phyloP scores from a whole-genome alignment of 1,140 invertebrate species.

The Drosophila gunungcola region DNA sequence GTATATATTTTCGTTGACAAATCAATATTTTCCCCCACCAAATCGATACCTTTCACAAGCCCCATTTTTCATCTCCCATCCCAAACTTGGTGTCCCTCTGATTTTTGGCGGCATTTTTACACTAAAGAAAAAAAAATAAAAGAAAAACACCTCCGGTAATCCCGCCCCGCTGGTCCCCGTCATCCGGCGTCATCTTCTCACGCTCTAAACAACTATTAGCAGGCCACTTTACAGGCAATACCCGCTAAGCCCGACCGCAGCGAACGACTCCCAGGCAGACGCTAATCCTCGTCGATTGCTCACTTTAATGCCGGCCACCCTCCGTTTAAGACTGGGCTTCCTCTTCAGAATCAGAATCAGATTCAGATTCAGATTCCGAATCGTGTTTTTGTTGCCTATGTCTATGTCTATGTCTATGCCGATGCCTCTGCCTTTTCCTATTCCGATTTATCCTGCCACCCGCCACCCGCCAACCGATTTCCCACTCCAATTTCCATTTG shows the following conservation, averaged over 20 bases:
- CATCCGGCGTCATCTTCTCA: constrained; percentile 51
- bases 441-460: background rate
- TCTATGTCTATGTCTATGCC: background rate
- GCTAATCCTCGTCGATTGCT: constrained; percentile 79
- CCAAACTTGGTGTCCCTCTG: background rate
- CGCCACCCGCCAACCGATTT: background rate
- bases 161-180: constrained; percentile 2
- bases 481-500: constrained; percentile 2
- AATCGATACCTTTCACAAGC: background rate
- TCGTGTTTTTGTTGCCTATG: too few relatives aligned
- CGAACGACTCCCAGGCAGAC: constrained; percentile 37
- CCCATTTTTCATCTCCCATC: background rate
- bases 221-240: constrained; percentile 71
- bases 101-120: background rate
- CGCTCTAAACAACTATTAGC: constrained; percentile 72
- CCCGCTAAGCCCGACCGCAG: constrained; percentile 62
- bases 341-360: too few relatives aligned
- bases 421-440: background rate
- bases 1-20: too few relatives aligned
- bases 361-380: too few relatives aligned
- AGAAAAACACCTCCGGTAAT: constrained; percentile 12
- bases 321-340: constrained; percentile 14
- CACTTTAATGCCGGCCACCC: constrained; percentile 75
- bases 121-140: background rate
- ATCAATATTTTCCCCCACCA: background rate